Percentiles rank a stretch among this genome's conserved stretches.
Conservation (phyloP, 2,888 invertebrate genomes). For the Drosophila falleni region DNA sequence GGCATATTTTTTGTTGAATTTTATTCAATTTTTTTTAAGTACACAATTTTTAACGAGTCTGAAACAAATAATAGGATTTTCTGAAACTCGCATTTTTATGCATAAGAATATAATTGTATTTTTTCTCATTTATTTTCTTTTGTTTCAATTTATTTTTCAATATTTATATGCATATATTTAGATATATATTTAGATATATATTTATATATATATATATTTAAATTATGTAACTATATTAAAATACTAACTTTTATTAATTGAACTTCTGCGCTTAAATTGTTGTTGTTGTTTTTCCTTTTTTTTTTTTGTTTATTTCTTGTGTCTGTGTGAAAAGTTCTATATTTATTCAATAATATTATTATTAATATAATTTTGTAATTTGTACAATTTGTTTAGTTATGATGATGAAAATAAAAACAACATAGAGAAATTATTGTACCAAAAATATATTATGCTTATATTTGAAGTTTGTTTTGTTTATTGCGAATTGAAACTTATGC, state of each 20-base stretch:
- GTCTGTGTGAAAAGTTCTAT: slow-evolving; percentile 25
- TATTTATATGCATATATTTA: slow-evolving; percentile 46
- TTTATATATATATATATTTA: slow-evolving; percentile 54
- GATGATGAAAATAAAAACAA: slow-evolving; percentile 37
- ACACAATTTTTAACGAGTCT: slow-evolving; percentile 71
- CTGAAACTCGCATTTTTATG: slow-evolving; percentile 57
- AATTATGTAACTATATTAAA: slow-evolving; percentile 75
- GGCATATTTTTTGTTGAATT: slow-evolving; percentile 61
- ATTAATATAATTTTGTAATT: slow-evolving; percentile 22
- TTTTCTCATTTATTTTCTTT: slow-evolving; percentile 17
- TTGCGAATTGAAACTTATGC: slow-evolving; percentile 67
- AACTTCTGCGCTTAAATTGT: slow-evolving; percentile 79
- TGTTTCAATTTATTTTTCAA: slow-evolving; percentile 41
- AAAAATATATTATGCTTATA: slow-evolving; percentile 46
- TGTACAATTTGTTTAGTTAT: slow-evolving; percentile 33
- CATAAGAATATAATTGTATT: slow-evolving; percentile 41
- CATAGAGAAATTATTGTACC: slow-evolving; percentile 32
- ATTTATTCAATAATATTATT: slow-evolving; percentile 6
- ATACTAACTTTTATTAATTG: slow-evolving; percentile 82
- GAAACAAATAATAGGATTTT: slow-evolving; percentile 48
- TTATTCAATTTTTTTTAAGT: slow-evolving; percentile 75
- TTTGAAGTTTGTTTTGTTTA: slow-evolving; percentile 44
- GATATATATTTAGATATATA: slow-evolving; percentile 6
- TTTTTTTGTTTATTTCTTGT: slow-evolving; percentile 19
- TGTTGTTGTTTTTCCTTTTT: slow-evolving; percentile 13